Conservation (phyloP, 2,888 invertebrate genomes). For the Dasysyrphus tricinctus region DNA sequence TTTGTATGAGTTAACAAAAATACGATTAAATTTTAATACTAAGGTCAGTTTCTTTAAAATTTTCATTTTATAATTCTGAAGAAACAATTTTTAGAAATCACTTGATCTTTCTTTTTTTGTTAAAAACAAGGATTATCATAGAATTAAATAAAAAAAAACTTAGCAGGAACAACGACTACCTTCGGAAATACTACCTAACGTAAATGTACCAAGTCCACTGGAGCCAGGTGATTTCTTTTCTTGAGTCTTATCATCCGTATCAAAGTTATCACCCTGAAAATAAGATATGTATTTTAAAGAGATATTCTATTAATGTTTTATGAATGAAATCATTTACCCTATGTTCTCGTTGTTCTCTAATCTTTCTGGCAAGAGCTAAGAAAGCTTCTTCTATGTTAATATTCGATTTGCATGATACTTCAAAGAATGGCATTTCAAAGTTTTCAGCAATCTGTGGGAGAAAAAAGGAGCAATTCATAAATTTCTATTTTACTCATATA, state of each 20-base stretch:
- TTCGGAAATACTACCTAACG: conserved; percentile 82
- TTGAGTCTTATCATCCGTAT: conserved; percentile 83
- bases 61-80: conserved; percentile 49
- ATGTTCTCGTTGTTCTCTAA: conserved; percentile 91
- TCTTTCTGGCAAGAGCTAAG: conserved; percentile 91
- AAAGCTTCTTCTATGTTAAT: conserved; percentile 94
- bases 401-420: conserved; percentile 94
- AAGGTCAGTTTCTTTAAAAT: conserved; percentile 42
- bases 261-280: conserved; percentile 83
- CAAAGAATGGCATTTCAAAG: conserved; percentile 94
- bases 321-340: conserved; percentile 84
- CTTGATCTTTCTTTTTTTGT: conserved; percentile 9
- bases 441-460: conserved; percentile 90
- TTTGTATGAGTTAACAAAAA: conserved; percentile 53
- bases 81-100: conserved; percentile 40
- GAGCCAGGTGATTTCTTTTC: conserved; percentile 83
- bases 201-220: conserved; percentile 83
- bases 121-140: conserved; percentile 45
- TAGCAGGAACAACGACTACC: conserved; percentile 83
- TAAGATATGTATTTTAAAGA: neutral
- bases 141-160: conserved; percentile 53
- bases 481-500: too few species aligned
- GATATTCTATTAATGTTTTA: neutral
- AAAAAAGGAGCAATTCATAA: too few species aligned
- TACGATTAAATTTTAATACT: conserved; percentile 62